Evolutionary conservation across 2,113 vertebrate species (phyloP).

Genomic region (Seriola quinqueradiata): DNA sequence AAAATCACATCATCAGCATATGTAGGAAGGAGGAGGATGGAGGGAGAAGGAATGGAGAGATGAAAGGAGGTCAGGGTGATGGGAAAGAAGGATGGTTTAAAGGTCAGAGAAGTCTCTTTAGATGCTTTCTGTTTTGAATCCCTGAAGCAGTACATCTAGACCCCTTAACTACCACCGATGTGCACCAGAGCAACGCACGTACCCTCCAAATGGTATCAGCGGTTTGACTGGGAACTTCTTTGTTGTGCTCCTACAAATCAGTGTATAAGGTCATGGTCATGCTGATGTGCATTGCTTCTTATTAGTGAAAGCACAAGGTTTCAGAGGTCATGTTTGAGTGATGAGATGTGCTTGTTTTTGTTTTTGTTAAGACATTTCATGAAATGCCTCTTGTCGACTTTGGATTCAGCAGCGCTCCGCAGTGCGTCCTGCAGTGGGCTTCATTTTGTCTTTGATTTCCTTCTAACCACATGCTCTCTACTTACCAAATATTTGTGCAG

Average conservation of each 20-base stretch:
- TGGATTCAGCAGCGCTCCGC: constrained; percentile 28
- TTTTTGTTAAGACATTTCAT: constrained; percentile 24
- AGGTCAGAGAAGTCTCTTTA: constrained; percentile 6
- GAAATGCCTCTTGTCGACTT: constrained; percentile 27
- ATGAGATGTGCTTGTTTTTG: constrained; percentile 20
- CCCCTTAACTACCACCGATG: background rate
- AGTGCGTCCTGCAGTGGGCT: background rate
- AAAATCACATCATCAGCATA: constrained; percentile 40
- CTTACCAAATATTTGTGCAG: constrained; percentile 64
- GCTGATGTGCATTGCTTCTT: background rate
- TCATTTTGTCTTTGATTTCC: constrained; percentile 46
- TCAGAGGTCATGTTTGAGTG: constrained; percentile 7
- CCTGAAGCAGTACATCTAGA: background rate
- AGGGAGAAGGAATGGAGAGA: background rate
- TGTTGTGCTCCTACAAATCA: background rate
- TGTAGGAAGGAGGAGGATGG: background rate
- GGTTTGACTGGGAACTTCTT: background rate
- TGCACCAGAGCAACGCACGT: background rate
- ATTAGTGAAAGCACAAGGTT: background rate
- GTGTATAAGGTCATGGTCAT: background rate
- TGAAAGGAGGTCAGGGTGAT: constrained; percentile 11
- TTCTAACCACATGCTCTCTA: constrained; percentile 44
- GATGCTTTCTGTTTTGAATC: background rate
- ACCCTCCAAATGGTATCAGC: background rate
- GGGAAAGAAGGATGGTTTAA: background rate